Conservation (phyloP, 2,113 vertebrate species). For the Elanoides forficatus region DNA sequence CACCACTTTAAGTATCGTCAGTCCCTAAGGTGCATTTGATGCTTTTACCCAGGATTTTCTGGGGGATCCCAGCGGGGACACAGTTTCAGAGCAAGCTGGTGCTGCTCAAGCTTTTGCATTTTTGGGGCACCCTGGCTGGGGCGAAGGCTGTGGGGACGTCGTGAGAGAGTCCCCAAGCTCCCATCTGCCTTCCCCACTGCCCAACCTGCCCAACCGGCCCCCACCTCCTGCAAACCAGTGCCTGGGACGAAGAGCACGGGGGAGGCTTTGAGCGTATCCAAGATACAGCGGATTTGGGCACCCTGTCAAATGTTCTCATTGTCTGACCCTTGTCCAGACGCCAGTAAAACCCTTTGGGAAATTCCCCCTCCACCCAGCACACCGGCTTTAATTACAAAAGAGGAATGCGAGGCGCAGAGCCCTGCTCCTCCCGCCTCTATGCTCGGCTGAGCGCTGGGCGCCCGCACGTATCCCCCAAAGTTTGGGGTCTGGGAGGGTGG, state of each 20-base stretch:
- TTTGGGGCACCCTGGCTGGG: neutral
- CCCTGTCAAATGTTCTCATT: slow-evolving; percentile 69
- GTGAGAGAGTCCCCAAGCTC: neutral
- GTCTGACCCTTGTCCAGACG: slow-evolving; percentile 62
- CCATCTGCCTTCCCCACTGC: neutral
- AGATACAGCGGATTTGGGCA: slow-evolving; percentile 58
- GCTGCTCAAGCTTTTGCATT: neutral
- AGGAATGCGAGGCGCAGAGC: slow-evolving; percentile 41
- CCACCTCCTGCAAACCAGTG: neutral
- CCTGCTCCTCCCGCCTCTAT: slow-evolving; percentile 27
- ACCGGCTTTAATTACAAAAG: slow-evolving; percentile 56
- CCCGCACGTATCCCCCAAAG: neutral
- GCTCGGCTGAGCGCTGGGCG: neutral
- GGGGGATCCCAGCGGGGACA: neutral
- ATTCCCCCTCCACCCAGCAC: slow-evolving; percentile 49
- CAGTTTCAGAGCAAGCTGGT: fast-evolving
- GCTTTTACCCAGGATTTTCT: neutral
- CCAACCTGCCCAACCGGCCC: neutral
- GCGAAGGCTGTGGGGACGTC: fast-evolving
- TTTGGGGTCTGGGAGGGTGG: neutral
- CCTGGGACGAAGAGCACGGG: neutral
- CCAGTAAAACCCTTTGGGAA: slow-evolving; percentile 66
- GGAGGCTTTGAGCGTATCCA: slow-evolving; percentile 55
- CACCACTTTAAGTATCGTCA: fast-evolving
- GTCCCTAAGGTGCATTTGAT: fast-evolving